Conservation (phyloP, 2,113 vertebrate genomes). For the Brachyistius frenatus region DNA sequence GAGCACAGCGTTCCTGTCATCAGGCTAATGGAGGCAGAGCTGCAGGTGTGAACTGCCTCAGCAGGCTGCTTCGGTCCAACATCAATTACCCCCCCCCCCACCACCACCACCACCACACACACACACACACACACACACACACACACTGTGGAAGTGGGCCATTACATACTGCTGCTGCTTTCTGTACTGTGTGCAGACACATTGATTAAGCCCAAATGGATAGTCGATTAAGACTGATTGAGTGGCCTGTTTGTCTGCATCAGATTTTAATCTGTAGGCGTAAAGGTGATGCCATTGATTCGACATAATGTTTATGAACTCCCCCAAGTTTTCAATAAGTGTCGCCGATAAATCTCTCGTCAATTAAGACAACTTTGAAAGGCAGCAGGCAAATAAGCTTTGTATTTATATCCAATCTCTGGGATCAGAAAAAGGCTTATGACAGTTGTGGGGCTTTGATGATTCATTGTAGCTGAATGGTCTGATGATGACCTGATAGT, state of each 20-base stretch:
- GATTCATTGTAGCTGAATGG: conserved; percentile 33
- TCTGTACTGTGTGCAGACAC: conserved; percentile 33
- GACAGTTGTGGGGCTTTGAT: conserved; percentile 18
- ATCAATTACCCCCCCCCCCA: conserved; percentile 44
- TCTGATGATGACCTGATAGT: conserved; percentile 12
- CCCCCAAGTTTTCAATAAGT: conserved; percentile 16
- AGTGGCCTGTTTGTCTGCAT: conserved; percentile 28
- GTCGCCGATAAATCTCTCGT: conserved; percentile 9
- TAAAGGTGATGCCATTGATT: conserved; percentile 31
- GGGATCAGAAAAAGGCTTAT: conserved; percentile 11
- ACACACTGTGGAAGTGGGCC: conserved; percentile 1
- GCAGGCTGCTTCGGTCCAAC: conserved; percentile 46
- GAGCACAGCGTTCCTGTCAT: conserved; percentile 70
- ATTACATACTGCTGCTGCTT: conserved; percentile 2
- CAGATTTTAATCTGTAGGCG: conserved; percentile 35
- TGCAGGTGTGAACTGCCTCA: conserved; percentile 70
- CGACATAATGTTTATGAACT: background rate
- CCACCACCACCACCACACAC: background rate
- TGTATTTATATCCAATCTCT: conserved; percentile 9
- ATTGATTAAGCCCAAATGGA: conserved; percentile 52
- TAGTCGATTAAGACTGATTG: conserved; percentile 46
- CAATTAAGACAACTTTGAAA: conserved; percentile 13
- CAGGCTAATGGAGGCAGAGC: conserved; percentile 72
- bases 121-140: background rate
- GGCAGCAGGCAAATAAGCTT: conserved; percentile 2